Evolutionary conservation across 1,140 invertebrate genomes (phyloP).

Genomic region (Ceratina japonica): DNA sequence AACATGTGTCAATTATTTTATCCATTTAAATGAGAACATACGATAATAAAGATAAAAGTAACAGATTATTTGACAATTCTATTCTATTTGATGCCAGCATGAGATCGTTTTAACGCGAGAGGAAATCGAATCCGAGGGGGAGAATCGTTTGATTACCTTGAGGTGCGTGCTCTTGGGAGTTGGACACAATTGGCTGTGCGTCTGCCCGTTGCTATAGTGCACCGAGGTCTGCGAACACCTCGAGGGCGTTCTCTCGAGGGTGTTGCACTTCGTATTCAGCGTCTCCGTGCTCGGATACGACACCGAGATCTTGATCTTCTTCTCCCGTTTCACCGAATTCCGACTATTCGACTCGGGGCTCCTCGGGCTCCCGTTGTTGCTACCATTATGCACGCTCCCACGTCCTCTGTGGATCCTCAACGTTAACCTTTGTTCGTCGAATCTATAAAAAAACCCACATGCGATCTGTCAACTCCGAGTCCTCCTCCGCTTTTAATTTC

Average conservation of each 20-base stretch:
- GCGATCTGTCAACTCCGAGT: too few relatives aligned
- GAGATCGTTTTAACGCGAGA: too few relatives aligned
- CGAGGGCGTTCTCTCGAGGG: slow-evolving; percentile 74
- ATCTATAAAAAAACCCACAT: slow-evolving; percentile 72
- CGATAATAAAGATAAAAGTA: too few relatives aligned
- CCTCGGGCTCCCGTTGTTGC: slow-evolving; percentile 80
- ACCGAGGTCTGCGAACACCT: slow-evolving; percentile 74
- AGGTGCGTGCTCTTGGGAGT: slow-evolving; percentile 72
- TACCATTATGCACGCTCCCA: slow-evolving; percentile 81
- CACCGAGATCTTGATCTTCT: slow-evolving; percentile 89
- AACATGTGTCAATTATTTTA: too few relatives aligned
- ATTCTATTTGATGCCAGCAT: too few relatives aligned
- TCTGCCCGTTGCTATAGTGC: slow-evolving; percentile 76
- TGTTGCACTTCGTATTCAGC: slow-evolving; percentile 80
- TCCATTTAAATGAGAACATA: too few relatives aligned
- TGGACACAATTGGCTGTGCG: slow-evolving; percentile 73
- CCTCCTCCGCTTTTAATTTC: neutral
- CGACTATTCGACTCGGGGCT: slow-evolving; percentile 71
- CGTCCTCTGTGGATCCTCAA: slow-evolving; percentile 93
- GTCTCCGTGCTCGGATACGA: slow-evolving; percentile 90
- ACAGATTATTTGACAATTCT: too few relatives aligned
- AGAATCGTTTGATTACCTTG: slow-evolving; percentile 63
- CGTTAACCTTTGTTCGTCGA: slow-evolving; percentile 93
- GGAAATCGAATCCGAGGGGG: too few relatives aligned
- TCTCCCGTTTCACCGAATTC: slow-evolving; percentile 83